phyloP scores from a whole-genome alignment of 2,888 invertebrate genomes.

The Autographa gamma region DNA sequence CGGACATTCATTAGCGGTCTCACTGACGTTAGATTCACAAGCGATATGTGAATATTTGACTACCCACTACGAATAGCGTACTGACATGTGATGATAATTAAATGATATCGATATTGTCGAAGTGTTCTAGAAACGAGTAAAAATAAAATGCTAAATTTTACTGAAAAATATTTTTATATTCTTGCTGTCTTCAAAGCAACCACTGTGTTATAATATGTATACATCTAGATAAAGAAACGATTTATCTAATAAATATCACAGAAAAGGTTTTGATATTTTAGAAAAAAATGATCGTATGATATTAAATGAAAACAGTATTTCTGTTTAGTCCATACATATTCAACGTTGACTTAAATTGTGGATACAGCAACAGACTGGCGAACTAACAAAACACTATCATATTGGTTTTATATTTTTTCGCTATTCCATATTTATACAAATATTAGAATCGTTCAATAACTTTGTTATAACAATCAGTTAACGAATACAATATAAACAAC shows the following conservation, averaged over 20 bases:
- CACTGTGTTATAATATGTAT: too few relatives aligned
- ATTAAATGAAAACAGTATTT: background rate
- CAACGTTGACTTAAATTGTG: conserved; percentile 4
- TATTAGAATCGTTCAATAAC: background rate
- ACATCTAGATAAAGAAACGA: too few relatives aligned
- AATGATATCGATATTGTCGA: too few relatives aligned
- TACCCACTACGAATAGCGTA: too few relatives aligned
- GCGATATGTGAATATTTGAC: too few relatives aligned
- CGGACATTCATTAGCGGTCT: background rate
- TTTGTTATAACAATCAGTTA: conserved; percentile 1
- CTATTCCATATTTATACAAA: background rate
- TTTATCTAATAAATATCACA: too few relatives aligned
- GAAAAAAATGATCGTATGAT: background rate
- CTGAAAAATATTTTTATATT: too few relatives aligned
- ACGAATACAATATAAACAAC: background rate
- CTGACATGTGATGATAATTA: too few relatives aligned
- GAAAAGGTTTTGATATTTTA: background rate
- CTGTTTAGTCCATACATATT: background rate
- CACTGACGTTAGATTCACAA: background rate
- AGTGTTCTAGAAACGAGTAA: too few relatives aligned
- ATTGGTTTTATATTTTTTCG: background rate
- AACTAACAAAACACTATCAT: conserved; percentile 4
- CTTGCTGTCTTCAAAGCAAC: too few relatives aligned
- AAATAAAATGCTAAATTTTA: too few relatives aligned
- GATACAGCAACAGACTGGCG: background rate